Evolutionary conservation across 2,888 invertebrate genomes (phyloP).

Genomic region (Lottia gigantea): DNA sequence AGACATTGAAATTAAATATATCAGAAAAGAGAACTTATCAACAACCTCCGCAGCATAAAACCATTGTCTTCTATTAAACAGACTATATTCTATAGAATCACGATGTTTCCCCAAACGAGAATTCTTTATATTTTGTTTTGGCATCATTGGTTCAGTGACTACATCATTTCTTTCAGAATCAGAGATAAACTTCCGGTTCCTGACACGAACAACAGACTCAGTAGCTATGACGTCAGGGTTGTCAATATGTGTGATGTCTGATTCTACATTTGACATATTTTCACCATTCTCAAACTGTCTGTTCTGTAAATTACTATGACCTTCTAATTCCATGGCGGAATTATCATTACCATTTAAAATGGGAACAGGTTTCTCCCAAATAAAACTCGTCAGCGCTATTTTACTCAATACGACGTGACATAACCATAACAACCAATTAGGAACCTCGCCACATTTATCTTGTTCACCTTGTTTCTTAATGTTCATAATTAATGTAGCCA

Average conservation of each 20-base stretch:
- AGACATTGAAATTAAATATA: slow-evolving; percentile 54
- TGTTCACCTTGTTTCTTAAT: slow-evolving; percentile 61
- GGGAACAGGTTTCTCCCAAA: slow-evolving; percentile 33
- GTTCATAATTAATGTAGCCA: slow-evolving; percentile 66
- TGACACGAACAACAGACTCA: slow-evolving; percentile 1
- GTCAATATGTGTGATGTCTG: slow-evolving; percentile 2
- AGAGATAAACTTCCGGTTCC: neutral
- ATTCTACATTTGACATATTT: neutral
- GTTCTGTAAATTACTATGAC: neutral
- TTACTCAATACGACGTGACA: slow-evolving; percentile 54
- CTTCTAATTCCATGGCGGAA: neutral
- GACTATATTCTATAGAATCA: slow-evolving; percentile 8
- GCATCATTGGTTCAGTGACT: neutral
- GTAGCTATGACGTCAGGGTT: slow-evolving; percentile 8
- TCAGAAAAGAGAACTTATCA: slow-evolving; percentile 54
- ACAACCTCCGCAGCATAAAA: slow-evolving; percentile 58
- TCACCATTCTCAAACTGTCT: neutral
- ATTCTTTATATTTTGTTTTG: neutral
- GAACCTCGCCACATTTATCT: slow-evolving; percentile 56
- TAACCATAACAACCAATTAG: slow-evolving; percentile 49
- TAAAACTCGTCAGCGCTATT: slow-evolving; percentile 44
- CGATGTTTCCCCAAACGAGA: neutral
- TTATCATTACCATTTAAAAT: neutral
- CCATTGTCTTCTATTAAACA: slow-evolving; percentile 52
- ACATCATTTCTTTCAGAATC: slow-evolving; percentile 4